Conservation (phyloP, 2,888 invertebrate genomes). For the Byasa hedistus region DNA sequence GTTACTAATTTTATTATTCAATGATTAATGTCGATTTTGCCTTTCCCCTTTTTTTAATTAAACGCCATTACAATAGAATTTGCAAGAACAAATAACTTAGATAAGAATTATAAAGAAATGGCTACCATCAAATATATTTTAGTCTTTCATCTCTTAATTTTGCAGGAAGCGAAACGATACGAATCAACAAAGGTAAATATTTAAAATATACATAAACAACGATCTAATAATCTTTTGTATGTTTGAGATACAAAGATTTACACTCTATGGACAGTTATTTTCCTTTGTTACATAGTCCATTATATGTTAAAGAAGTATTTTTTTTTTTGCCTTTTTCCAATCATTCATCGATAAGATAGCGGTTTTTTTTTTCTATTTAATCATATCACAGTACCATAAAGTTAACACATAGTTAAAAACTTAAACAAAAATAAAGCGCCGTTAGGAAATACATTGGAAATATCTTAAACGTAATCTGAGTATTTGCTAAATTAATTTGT, state of each 20-base stretch:
- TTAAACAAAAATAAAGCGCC: slow-evolving; percentile 40
- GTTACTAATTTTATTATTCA: slow-evolving; percentile 35
- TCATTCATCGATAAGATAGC: slow-evolving; percentile 29
- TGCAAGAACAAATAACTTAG: slow-evolving; percentile 9
- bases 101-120: slow-evolving; percentile 34
- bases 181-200: slow-evolving; percentile 1
- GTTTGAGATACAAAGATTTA: slow-evolving; percentile 46
- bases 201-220: slow-evolving; percentile 33
- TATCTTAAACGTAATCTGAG: slow-evolving; percentile 43
- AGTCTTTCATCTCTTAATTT: slow-evolving; percentile 64
- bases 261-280: slow-evolving; percentile 60
- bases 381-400: slow-evolving; percentile 71
- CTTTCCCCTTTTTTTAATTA: slow-evolving; percentile 46
- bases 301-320: slow-evolving; percentile 17
- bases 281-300: slow-evolving; percentile 42
- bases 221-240: slow-evolving; percentile 43
- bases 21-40: slow-evolving; percentile 36
- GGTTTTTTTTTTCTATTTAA: slow-evolving; percentile 45
- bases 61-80: slow-evolving; percentile 16
- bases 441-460: slow-evolving; percentile 47
- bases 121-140: slow-evolving; percentile 51
- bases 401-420: slow-evolving; percentile 46
- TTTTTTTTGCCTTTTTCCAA: slow-evolving; percentile 30
- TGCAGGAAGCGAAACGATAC: slow-evolving; percentile 3
- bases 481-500: slow-evolving; percentile 36